Conservation (phyloP, 2,113 vertebrate genomes). For the Numenius arquata region DNA sequence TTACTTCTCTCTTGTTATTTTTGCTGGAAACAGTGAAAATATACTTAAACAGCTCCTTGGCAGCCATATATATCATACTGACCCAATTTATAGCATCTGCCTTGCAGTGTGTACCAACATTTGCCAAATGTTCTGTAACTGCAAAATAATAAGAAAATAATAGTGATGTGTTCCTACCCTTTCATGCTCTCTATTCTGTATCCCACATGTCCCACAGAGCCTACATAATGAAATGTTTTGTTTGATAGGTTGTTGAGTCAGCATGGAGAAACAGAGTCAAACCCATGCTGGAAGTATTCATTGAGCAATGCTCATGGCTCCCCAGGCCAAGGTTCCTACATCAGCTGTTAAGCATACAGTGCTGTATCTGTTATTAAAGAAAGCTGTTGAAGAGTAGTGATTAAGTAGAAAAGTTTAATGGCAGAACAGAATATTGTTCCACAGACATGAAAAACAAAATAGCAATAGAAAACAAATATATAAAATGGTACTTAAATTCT, state of each 20-base stretch:
- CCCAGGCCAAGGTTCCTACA: not conserved
- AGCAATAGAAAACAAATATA: not conserved
- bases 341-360: not conserved
- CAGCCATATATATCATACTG: slow-evolving; percentile 29
- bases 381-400: not conserved
- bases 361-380: not conserved
- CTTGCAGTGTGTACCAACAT: not conserved
- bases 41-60: slow-evolving; percentile 32
- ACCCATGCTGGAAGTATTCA: not conserved
- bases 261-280: not conserved
- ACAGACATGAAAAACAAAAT: not conserved
- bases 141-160: slow-evolving; percentile 58
- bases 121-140: slow-evolving; percentile 37
- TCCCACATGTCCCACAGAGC: slow-evolving; percentile 48
- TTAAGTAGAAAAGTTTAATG: not conserved
- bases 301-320: not conserved
- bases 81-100: slow-evolving; percentile 58
- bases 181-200: slow-evolving; percentile 9
- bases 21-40: slow-evolving; percentile 43
- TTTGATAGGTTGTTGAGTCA: slow-evolving; percentile 49
- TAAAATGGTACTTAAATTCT: not conserved
- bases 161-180: slow-evolving; percentile 10
- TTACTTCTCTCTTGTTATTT: slow-evolving; percentile 36
- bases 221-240: slow-evolving; percentile 46
- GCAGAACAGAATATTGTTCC: not conserved